Base-by-base conservation (phyloP, 2,113 vertebrate species). In the Paralichthys olivaceus region DNA sequence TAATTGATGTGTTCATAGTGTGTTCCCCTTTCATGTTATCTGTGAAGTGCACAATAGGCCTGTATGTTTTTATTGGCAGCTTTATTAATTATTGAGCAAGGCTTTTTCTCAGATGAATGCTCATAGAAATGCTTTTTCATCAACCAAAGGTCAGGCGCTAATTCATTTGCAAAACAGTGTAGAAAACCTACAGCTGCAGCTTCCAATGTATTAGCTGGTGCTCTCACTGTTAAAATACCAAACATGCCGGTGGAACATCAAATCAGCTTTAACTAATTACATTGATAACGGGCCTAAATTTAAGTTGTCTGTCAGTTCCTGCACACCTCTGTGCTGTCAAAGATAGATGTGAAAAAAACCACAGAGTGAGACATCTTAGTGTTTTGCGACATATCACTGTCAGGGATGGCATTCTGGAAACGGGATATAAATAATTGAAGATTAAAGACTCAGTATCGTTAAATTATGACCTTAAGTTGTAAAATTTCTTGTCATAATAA, bases 61-160 rank as follows among this genome's bases (percentile, higher is more conserved):
- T 5, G 43, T 47, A 5, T 15, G 43, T 47, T 53, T 53, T 53
- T 53, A 53, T 53, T 53, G 49, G 49, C 20, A 7, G 7, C 49
- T 53, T 53, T 53, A 53, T 53, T 53, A 8, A n/a, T 53, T 53
- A 53, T 53, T 47, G 8, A 53, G 19, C 20, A 1, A 22, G 49
- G 20, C 20, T 53, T 53, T 53, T 43, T 74, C 53, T 63, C 28
- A 2, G 34, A 53, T 66, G 37, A 64, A 9, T 62, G 34, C 37
- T 25, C n/a, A 43, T 25, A 17, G 34, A 25, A 25, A 43, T 23
- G 15, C 26, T 22, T 64, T 53, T 53, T 53, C 6, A 11, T 8
- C 34, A 37, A 37, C 34, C 11, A 11, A 9, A 13, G 11, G 37
- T 13, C 37, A 40, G 43, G 15, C 7, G 43, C 43, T 47, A 17